A percentile compares a stretch with the other conserved stretches of the same genome.
These are phyloP conservation scores for Semnornis frantzii DNA, from an alignment of 2,113 vertebrate species.

Conservation along the genomic window DNA sequence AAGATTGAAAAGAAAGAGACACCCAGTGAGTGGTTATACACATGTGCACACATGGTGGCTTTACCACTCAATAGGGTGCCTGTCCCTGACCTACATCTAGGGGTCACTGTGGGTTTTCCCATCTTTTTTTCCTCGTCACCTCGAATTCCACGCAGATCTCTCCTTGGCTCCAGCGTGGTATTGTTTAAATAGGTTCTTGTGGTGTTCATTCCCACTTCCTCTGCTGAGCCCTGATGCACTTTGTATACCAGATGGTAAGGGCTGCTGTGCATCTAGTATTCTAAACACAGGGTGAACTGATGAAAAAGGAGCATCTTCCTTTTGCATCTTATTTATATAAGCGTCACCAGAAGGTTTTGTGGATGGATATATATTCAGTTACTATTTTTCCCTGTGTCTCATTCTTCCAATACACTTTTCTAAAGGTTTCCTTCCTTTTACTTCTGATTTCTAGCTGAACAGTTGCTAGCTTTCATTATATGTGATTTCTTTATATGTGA, in stretches of 20 bases:
- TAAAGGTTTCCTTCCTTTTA: neutral
- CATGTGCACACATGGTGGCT: constrained; percentile 63
- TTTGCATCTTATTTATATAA: neutral
- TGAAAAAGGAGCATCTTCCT: neutral
- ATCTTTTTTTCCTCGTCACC: neutral
- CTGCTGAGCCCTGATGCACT: neutral
- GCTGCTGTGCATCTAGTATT: neutral
- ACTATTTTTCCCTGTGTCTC: neutral
- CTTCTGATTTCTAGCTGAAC: neutral
- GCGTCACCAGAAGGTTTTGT: neutral
- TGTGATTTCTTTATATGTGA: neutral
- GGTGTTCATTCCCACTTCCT: neutral
- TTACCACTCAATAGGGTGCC: constrained; percentile 69
- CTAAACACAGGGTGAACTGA: neutral
- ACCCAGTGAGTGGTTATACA: constrained; percentile 79
- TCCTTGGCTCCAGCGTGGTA: neutral
- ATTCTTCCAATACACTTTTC: neutral
- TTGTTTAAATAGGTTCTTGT: neutral
- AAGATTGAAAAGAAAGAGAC: constrained; percentile 85
- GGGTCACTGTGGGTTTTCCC: neutral
- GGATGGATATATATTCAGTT: neutral
- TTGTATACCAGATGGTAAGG: neutral
- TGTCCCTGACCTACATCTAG: neutral
- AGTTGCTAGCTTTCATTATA: neutral
- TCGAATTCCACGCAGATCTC: neutral